phyloP scores from a whole-genome alignment of 2,113 vertebrate genomes.

The Cheirogaleus medius region DNA sequence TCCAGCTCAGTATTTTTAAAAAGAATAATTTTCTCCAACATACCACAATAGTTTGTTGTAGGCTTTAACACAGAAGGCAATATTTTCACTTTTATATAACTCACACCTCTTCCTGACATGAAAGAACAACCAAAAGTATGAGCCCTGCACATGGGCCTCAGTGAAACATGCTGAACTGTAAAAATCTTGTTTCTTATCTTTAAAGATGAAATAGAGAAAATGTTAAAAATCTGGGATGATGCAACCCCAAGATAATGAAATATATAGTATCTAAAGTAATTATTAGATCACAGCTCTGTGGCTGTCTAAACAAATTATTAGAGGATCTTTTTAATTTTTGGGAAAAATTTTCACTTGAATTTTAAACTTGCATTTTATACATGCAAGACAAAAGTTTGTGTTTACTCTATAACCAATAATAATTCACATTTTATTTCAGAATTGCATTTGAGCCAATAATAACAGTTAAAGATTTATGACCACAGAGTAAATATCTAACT shows the following conservation, averaged over 20 bases:
- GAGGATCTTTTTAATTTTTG: neutral
- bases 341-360: slow-evolving; percentile 16
- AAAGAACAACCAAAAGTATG: neutral
- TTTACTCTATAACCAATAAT: neutral
- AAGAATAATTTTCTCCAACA: neutral
- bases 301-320: neutral
- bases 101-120: neutral
- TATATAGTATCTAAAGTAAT: neutral
- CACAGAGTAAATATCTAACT: neutral
- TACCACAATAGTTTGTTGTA: neutral
- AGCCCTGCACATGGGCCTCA: neutral
- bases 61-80: neutral
- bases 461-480: slow-evolving; percentile 24
- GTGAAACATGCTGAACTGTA: neutral
- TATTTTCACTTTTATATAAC: neutral
- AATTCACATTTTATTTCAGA: slow-evolving; percentile 44
- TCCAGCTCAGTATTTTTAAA: slow-evolving; percentile 32
- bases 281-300: neutral
- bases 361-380: slow-evolving; percentile 37
- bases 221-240: neutral
- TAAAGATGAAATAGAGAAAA: neutral
- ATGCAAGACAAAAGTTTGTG: neutral
- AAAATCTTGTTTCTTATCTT: neutral
- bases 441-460: neutral
- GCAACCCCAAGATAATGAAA: neutral